Evolutionary conservation across 2,888 invertebrate species (phyloP), one percentile per base, ranked within the genome.

Genomic region (Limenitis camilla): DNA sequence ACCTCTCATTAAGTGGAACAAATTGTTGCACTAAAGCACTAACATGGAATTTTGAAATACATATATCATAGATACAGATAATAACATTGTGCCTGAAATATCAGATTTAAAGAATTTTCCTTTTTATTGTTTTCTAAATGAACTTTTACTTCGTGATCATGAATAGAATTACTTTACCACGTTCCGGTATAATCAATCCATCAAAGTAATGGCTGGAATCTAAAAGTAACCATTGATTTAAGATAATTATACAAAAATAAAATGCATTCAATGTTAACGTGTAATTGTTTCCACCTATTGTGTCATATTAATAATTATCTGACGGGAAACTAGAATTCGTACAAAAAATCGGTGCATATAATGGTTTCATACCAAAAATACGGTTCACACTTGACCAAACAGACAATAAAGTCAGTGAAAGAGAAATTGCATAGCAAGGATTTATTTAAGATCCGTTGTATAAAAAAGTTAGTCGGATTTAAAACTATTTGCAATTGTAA

Each of bases 401-500:
- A 19, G 19, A 19, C 19, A 19, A 19, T 3, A 19, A 3, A 19
- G 19, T 19, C 3, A 19, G 19, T 19, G 4, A 1, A 11, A 45
- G 45, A 45, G 38, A 38, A 11, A 6, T 45, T 8, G 11, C 29
- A 10, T 36, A 9, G 35, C 10, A 5, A 36, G 7, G 5, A 35
- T 5, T 30, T 9, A 19, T n/a, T 39, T 8, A 1, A 6, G 11
- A 40, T 33, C 10, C 19, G 28, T 9, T 28, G 28, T 35, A 28
- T 29, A 30, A 40, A 44, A n/a, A 8, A 28, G 29, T 43, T 47
- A 48, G 32, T 33, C 44, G 40, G 41, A 42, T 53, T 54, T 47
- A 46, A 40, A 51, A 41, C 43, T 55, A 51, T 56, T 56, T 51
- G 56, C 56, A 56, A 56, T 59, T 56, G 54, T 56, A 59, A 60